Conservation (phyloP, 2,797 vertebrate genomes). For the Orientallactaga sibirica region DNA sequence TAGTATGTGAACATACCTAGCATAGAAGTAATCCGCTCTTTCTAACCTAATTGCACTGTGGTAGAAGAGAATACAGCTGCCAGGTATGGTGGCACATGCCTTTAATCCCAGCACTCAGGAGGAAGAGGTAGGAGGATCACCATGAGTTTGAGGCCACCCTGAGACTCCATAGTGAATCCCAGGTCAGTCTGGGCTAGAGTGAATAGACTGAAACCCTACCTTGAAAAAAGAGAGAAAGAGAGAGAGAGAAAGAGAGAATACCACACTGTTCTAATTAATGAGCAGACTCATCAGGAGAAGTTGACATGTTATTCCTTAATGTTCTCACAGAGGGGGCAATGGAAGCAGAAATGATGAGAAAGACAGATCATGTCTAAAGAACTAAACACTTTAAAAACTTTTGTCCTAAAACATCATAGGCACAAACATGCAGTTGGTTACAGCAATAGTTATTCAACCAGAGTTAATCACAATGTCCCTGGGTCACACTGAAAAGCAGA, state of each 20-base stretch:
- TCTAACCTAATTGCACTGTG: background rate
- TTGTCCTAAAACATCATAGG: background rate
- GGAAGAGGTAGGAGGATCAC: too few species aligned
- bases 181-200: too few species aligned
- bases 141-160: too few species aligned
- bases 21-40: background rate
- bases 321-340: background rate
- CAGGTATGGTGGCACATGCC: too few species aligned
- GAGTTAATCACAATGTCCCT: background rate
- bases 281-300: background rate
- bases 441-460: slow-evolving; percentile 26
- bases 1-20: background rate
- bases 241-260: too few species aligned
- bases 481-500: background rate
- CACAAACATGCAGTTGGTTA: background rate
- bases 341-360: background rate
- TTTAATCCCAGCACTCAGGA: too few species aligned
- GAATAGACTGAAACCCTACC: too few species aligned
- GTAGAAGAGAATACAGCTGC: background rate
- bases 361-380: background rate
- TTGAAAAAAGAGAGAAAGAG: too few species aligned
- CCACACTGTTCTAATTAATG: background rate
- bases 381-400: background rate
- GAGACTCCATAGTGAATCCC: too few species aligned
- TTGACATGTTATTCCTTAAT: background rate